Evolutionary conservation across 2,113 vertebrate species (phyloP).

Genomic region (Aegotheles bennettii): DNA sequence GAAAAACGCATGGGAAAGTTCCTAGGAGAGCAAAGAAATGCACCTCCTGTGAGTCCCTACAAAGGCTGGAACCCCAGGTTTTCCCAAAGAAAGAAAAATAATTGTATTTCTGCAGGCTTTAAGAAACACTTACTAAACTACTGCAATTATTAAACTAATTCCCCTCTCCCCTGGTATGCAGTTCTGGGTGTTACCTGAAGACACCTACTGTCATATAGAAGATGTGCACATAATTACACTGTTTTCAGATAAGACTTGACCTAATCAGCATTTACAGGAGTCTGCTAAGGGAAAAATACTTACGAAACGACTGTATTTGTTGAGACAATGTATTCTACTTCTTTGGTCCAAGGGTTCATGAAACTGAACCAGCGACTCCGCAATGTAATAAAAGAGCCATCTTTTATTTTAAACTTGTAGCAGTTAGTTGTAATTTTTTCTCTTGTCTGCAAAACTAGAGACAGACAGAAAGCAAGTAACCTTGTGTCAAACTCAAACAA

Average conservation of each 20-base stretch:
- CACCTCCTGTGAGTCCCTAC: accelerated
- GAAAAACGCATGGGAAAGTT: neutral
- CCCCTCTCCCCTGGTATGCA: neutral
- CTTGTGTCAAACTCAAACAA: neutral
- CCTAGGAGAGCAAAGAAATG: neutral
- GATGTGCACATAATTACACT: neutral
- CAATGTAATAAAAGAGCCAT: conserved; percentile 96
- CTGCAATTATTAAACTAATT: neutral
- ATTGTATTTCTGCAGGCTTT: neutral
- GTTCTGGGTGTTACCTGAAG: neutral
- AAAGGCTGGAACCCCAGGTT: neutral
- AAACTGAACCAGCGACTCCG: conserved; percentile 99
- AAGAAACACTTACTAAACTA: neutral
- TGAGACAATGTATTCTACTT: conserved; percentile 98
- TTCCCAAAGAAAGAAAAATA: neutral
- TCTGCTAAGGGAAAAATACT: conserved; percentile 65
- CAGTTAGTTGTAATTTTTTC: conserved; percentile 97
- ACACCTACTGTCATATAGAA: neutral
- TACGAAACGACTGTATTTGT: conserved; percentile 97
- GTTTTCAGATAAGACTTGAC: no score
- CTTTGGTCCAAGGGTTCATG: conserved; percentile 99
- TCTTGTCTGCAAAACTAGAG: conserved; percentile 92
- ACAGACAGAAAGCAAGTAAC: neutral
- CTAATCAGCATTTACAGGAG: neutral
- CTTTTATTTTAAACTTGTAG: conserved; percentile 99